phyloP scores from a whole-genome alignment of 2,888 invertebrate species.

The Andrena camellia region DNA sequence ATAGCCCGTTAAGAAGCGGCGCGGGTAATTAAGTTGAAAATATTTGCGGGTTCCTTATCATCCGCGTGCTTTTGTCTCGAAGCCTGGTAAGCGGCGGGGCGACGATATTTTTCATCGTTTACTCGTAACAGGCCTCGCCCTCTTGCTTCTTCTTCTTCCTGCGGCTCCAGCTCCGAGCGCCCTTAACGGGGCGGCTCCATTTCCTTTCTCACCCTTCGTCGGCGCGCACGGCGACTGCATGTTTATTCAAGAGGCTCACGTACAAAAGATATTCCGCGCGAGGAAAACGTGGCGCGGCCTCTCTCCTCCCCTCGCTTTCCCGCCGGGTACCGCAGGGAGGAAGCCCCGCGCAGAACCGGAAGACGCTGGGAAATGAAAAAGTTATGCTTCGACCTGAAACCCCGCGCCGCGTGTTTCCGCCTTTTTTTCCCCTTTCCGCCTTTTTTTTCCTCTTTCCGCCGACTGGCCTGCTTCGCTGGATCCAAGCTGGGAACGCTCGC shows the following conservation, averaged over 20 bases:
- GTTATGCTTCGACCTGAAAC: constrained; percentile 78
- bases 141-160: constrained; percentile 17
- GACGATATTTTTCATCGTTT: constrained; percentile 83
- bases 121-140: constrained; percentile 73
- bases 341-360: constrained; percentile 74
- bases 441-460: constrained; percentile 42
- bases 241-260: constrained; percentile 84
- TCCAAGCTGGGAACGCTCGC: background rate
- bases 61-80: constrained; percentile 64
- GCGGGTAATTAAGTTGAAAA: constrained; percentile 81
- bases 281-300: constrained; percentile 76
- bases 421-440: constrained; percentile 53
- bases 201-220: constrained; percentile 61
- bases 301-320: constrained; percentile 22
- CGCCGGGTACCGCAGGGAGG: constrained; percentile 49
- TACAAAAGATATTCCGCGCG: constrained; percentile 83
- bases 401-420: constrained; percentile 53
- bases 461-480: constrained; percentile 23
- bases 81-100: constrained; percentile 38
- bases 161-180: background rate
- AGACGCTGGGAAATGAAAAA: constrained; percentile 83
- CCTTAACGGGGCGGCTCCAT: constrained; percentile 33
- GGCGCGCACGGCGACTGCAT: constrained; percentile 76
- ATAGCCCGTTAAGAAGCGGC: constrained; percentile 53
- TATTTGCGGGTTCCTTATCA: constrained; percentile 77